These are phyloP conservation scores for Brachionus calyciflorus DNA, from an alignment of 1,140 invertebrate genomes.

Conservation along the genomic window DNA sequence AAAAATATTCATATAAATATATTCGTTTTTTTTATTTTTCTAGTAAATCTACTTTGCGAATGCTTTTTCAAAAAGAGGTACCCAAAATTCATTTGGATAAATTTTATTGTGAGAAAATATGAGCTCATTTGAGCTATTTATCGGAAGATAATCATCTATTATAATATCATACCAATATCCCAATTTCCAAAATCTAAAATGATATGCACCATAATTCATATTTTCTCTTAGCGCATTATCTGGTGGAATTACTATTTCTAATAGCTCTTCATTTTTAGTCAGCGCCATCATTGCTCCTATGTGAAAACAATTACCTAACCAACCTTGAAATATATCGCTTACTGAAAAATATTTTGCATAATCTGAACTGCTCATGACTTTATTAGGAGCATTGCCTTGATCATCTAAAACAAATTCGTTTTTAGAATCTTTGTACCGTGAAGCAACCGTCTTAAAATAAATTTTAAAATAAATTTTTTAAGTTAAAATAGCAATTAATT, in stretches of 20 bases:
- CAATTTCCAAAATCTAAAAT: conserved; percentile 46
- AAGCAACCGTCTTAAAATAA: neutral
- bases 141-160: conserved; percentile 37
- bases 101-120: conserved; percentile 51
- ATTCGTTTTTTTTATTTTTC: no score
- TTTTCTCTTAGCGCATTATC: conserved; percentile 33
- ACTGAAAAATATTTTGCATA: conserved; percentile 31
- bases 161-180: conserved; percentile 36
- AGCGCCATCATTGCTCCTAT: conserved; percentile 43
- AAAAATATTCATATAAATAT: neutral
- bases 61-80: conserved; percentile 58
- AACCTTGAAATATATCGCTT: conserved; percentile 30
- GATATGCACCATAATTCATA: conserved; percentile 38
- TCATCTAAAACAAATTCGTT: conserved; percentile 44
- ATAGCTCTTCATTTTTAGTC: conserved; percentile 25
- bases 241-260: conserved; percentile 15
- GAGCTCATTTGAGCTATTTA: conserved; percentile 51
- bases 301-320: conserved; percentile 45
- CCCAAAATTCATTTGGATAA: conserved; percentile 56
- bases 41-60: conserved; percentile 51
- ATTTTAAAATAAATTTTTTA: neutral
- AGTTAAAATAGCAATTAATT: neutral
- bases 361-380: neutral
- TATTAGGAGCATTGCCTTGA: neutral
- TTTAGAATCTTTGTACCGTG: neutral